Evolutionary conservation across 2,113 vertebrate genomes (phyloP), one percentile per base, ranked within the genome.

Genomic region (Nycticebus coucang): DNA sequence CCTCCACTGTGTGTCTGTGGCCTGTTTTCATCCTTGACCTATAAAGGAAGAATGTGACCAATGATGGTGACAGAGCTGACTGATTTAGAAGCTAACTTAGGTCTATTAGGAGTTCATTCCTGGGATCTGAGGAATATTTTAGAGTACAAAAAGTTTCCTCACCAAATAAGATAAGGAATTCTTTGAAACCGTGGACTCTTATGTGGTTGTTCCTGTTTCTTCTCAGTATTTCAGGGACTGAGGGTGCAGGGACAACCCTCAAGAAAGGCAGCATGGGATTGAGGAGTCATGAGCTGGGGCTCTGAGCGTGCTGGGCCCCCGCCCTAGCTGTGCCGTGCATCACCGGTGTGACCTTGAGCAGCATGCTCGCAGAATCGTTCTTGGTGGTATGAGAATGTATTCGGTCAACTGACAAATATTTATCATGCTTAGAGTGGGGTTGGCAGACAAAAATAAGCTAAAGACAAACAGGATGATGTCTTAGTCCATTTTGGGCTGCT

Each of bases 281-380:
- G 53, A 1, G 0, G 1, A 45, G 84, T 21, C n/a, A 4, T 50
- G 59, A 9, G 17, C 17, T 74, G 55, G 7, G 68, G 37, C n/a
- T 50, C 79, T 24, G 72, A 18, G 60, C 2, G 33, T 24, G 37
- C 80, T 2, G 17, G 41, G 5, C 0, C n/a, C 24, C 30, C 4
- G 3, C 13, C 68, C 59, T 64, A 12, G 13, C 78, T 57, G 18
- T 33, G 78, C 11, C 8, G 3, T 4, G 1, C 7, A 0, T 30
- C 24, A 26, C 22, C 35, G 4, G 3, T 33, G 41, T 24, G 35
- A 19, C 35, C 1, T 15, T 18, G 53, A 59, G 53, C 83, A 18
- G 7, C 4, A 5, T 0, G 1, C 30, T 64, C 15, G 0, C 1
- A 0, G 9, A 30, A 13, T 35, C 1, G 8, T 59, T 87, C 62